Evolutionary conservation across 1,140 invertebrate species (phyloP).

Genomic region (Cardiocondyla obscurior): DNA sequence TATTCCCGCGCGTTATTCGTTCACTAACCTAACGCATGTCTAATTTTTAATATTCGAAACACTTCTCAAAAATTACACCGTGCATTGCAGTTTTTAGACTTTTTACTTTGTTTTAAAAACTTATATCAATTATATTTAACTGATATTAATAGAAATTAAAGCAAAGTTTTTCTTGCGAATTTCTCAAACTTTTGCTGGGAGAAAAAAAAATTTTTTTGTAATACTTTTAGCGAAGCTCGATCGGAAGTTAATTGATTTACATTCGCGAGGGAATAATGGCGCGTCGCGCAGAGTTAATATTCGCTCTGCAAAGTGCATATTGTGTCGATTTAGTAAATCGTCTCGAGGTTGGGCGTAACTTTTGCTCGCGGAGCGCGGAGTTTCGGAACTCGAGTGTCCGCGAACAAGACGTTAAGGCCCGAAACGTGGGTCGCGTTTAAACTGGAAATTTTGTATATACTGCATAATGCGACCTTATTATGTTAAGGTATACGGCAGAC

Average conservation of each 20-base stretch:
- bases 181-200: background rate
- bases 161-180: background rate
- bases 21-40: background rate
- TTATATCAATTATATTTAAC: background rate
- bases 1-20: background rate
- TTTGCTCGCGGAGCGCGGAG: conserved; percentile 12
- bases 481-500: conserved; percentile 80
- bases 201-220: background rate
- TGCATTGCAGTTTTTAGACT: background rate
- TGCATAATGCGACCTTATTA: conserved; percentile 81
- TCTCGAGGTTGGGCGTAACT: conserved; percentile 42
- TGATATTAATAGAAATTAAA: no score
- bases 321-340: conserved; percentile 40
- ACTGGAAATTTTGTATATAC: conserved; percentile 79
- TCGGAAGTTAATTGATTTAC: conserved; percentile 4
- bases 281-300: conserved; percentile 7
- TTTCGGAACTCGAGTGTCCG: conserved; percentile 61
- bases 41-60: background rate
- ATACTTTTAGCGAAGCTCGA: background rate
- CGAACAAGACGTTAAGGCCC: conserved; percentile 62
- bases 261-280: background rate
- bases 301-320: background rate
- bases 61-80: background rate
- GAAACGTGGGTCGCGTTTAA: conserved; percentile 70
- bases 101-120: background rate